These are phyloP conservation scores for Nerophis lumbriciformis DNA, from an alignment of 2,113 vertebrate species.

Conservation along the genomic window DNA sequence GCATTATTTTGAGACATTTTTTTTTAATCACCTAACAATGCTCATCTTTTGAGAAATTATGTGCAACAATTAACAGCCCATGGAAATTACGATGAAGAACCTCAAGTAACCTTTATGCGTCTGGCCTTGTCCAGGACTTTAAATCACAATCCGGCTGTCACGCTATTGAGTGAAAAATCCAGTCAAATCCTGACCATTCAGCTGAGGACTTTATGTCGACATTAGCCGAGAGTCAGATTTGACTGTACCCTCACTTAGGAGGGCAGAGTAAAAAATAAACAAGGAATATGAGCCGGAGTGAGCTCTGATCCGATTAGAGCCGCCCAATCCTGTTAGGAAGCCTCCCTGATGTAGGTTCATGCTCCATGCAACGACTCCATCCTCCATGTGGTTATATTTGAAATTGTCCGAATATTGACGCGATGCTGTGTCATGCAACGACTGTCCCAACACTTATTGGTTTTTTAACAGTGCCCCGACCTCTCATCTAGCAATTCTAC, in stretches of 20 bases:
- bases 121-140: slow-evolving; percentile 34
- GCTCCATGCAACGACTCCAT: slow-evolving; percentile 42
- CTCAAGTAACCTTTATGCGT: slow-evolving; percentile 12
- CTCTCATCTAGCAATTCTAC: slow-evolving; percentile 31
- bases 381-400: slow-evolving; percentile 24
- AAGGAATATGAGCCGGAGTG: slow-evolving; percentile 42
- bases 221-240: slow-evolving; percentile 32
- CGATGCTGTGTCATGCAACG: slow-evolving; percentile 25
- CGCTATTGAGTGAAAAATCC: slow-evolving; percentile 39
- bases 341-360: slow-evolving; percentile 43
- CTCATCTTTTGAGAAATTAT: neutral
- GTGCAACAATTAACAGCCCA: neutral
- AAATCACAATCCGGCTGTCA: slow-evolving; percentile 38
- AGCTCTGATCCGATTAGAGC: slow-evolving; percentile 64
- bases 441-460: slow-evolving; percentile 26
- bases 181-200: slow-evolving; percentile 42
- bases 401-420: neutral
- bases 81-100: slow-evolving; percentile 13
- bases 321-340: slow-evolving; percentile 58
- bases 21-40: too few species aligned
- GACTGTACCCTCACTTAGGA: slow-evolving; percentile 20
- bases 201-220: slow-evolving; percentile 30
- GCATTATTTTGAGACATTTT: neutral
- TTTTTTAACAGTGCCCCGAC: slow-evolving; percentile 31
- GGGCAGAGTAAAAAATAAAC: slow-evolving; percentile 44